Conservation (phyloP, 2,797 vertebrate genomes). For the Otolemur crassicaudatus region DNA sequence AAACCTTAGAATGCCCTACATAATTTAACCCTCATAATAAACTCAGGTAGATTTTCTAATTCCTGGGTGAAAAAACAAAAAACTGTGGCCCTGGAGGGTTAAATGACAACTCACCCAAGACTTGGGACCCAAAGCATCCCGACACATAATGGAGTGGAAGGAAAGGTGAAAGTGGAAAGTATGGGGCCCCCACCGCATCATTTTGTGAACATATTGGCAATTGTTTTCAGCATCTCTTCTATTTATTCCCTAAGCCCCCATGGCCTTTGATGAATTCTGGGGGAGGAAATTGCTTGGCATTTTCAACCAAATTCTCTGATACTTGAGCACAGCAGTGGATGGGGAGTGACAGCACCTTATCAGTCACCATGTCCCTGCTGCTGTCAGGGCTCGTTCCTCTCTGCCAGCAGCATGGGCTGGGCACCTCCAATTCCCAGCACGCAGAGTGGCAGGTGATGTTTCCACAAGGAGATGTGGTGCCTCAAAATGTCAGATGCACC, state of each 20-base stretch:
- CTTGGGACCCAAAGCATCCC: fast-evolving
- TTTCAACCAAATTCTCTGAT: neutral
- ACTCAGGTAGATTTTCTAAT: neutral
- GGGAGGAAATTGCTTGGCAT: conserved; percentile 50
- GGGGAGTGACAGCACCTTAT: conserved; percentile 33
- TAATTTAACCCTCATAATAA: neutral
- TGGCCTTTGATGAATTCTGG: conserved; percentile 45
- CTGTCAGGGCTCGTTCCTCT: neutral
- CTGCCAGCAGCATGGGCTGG: neutral
- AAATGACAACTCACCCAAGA: neutral
- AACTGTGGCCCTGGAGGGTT: neutral
- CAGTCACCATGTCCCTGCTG: neutral
- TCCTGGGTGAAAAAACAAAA: neutral
- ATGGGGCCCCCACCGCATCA: neutral
- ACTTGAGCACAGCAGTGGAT: fast-evolving
- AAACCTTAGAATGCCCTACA: neutral
- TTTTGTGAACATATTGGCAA: neutral
- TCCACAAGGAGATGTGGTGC: neutral
- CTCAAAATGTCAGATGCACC: conserved; percentile 59
- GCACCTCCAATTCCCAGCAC: neutral
- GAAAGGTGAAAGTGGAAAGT: fast-evolving
- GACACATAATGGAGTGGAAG: neutral
- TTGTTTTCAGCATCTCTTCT: neutral
- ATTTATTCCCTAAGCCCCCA: neutral
- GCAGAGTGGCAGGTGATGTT: neutral